Base-by-base conservation (phyloP, 2,797 vertebrate genomes). In the Gymnocypris eckloni region DNA sequence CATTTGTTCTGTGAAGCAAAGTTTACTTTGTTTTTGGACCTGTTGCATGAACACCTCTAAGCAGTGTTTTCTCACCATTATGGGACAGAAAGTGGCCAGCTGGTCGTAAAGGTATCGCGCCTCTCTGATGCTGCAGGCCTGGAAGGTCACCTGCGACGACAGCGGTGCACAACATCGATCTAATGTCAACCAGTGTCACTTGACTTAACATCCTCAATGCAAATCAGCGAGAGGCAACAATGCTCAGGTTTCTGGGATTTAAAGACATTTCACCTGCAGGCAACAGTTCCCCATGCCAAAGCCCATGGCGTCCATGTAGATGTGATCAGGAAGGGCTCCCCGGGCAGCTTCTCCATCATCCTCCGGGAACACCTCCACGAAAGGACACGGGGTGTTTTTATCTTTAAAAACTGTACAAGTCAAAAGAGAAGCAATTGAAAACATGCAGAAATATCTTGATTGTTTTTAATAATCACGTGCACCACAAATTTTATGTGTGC, bases 221-320 rank as follows among this genome's bases (percentile, higher is more conserved):
- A 78, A 37, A 39, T 25, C 1, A 33, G 37, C 28, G 16, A 41
- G 45, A 66, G 33, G 33, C 28, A 67, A 37, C 66, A 67, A 67
- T 4, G 1, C 3, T 67, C 39, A 70, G 59, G 10, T 52, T 56
- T 41, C 9, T 52, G 4, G 37, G 9, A 20, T 3, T 6, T 18
- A 59, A 16, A 50, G n/a, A 13, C 2, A 4, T 13, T 37, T 52
- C 92, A 99, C 98, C 97, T 99, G 98, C 84, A 99, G 97, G 72
- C 98, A 99, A 88, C 98, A 99, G 92, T 99, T 99, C 85, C 98
- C 98, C 98, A 99, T 99, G 87, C 98, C 98, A 75, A 99, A 99
- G 41, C 98, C 98, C 98, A 99, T 99, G 90, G 97, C 97, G 25
- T 99, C 98, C 98, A 99, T 99, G 89, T 99, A 99, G 91, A 99